These are phyloP conservation scores for Calliphora vicina DNA, from an alignment of 1,140 invertebrate genomes.

Conservation along the genomic window DNA sequence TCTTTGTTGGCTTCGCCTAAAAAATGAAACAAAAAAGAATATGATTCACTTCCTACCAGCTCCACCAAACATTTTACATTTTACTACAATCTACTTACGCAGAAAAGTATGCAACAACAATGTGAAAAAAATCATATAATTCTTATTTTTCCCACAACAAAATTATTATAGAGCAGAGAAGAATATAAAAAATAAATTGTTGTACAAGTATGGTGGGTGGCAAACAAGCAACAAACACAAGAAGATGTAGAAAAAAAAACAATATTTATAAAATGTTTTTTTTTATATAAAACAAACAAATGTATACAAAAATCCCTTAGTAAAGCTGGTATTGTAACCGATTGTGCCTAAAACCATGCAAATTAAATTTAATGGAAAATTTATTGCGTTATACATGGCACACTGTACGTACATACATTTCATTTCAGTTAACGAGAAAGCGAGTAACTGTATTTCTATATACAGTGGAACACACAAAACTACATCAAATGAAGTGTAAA, in stretches of 20 bases:
- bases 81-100: neutral
- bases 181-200: neutral
- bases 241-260: neutral
- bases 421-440: neutral
- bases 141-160: neutral
- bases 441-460: neutral
- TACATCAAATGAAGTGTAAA: neutral
- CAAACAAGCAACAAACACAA: neutral
- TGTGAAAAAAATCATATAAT: neutral
- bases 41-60: neutral
- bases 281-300: neutral
- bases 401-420: neutral
- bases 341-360: slow-evolving; percentile 41
- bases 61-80: neutral
- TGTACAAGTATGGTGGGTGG: neutral
- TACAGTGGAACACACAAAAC: neutral
- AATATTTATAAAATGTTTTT: neutral
- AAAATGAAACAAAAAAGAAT: neutral
- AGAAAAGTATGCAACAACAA: neutral
- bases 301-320: neutral
- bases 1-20: neutral
- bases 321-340: slow-evolving; percentile 31
- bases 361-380: slow-evolving; percentile 42
- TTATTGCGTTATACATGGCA: slow-evolving; percentile 35
- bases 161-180: neutral